A percentile compares a stretch with the other conserved stretches of the same genome.
These are phyloP conservation scores for Omphaloscelis lunosa DNA, from an alignment of 2,888 invertebrate genomes.

Conservation along the genomic window DNA sequence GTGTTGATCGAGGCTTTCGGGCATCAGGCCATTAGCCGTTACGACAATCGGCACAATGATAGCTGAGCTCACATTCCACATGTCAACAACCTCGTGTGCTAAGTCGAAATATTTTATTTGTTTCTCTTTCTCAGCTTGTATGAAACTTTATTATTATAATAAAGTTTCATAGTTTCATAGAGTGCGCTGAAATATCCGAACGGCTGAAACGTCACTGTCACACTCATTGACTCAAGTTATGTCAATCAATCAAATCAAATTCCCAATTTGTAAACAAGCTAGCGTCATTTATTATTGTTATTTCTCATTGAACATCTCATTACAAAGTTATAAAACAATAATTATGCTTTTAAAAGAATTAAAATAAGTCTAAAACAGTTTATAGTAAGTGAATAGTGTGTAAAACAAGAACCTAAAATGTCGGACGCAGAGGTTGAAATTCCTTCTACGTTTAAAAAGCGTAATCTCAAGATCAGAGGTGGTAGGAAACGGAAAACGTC, in stretches of 20 bases:
- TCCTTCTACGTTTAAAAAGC: slow-evolving; percentile 91
- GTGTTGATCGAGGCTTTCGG: no score
- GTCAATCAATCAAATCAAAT: not conserved
- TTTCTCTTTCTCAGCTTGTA: no score
- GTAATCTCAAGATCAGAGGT: slow-evolving; percentile 91
- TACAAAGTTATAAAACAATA: not conserved
- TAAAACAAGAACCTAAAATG: slow-evolving; percentile 72
- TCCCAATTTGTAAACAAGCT: slow-evolving; percentile 39
- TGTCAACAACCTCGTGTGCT: no score
- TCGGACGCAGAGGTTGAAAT: slow-evolving; percentile 83
- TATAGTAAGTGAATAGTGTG: not conserved
- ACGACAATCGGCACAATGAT: no score
- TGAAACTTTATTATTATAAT: no score
- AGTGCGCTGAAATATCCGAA: slow-evolving; percentile 18
- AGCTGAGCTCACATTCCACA: no score
- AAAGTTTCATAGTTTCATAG: no score
- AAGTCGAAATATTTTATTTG: no score
- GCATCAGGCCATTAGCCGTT: no score
- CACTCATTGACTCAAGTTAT: no score
- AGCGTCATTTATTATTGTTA: not conserved
- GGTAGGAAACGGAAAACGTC: slow-evolving; percentile 92
- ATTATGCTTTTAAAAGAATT: not conserved
- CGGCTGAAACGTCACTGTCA: not conserved
- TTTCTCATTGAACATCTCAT: not conserved
- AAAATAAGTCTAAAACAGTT: not conserved